Percentiles rank a stretch among this genome's conserved stretches.
phyloP scores from a whole-genome alignment of 1,140 invertebrate species.

The Drosophila pallidifrons region DNA sequence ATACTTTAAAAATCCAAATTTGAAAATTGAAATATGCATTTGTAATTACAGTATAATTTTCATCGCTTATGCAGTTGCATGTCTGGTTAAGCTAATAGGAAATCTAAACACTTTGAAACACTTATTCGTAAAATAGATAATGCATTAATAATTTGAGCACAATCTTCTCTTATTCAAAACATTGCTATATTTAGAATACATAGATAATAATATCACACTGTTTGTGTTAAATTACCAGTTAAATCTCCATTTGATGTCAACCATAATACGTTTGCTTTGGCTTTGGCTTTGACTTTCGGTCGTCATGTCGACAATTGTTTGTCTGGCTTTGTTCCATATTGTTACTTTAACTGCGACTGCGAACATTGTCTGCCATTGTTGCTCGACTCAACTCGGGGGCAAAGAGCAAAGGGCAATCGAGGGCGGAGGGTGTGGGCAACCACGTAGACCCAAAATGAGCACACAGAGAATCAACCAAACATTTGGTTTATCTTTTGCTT shows the following conservation, averaged over 20 bases:
- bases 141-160: background rate
- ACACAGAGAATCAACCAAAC: conserved; percentile 13
- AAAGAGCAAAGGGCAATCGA: background rate
- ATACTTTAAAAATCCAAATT: too few species aligned
- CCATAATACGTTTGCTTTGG: conserved; percentile 1
- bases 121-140: too few species aligned
- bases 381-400: background rate
- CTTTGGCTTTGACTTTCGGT: conserved; percentile 7
- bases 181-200: too few species aligned
- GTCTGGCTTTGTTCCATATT: conserved; percentile 8
- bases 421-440: conserved; percentile 18
- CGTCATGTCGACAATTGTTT: conserved; percentile 6
- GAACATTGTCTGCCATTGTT: conserved; percentile 10
- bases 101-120: too few species aligned
- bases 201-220: background rate
- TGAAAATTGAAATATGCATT: too few species aligned
- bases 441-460: conserved; percentile 16
- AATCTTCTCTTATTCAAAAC: too few species aligned
- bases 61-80: too few species aligned
- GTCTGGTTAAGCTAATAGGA: too few species aligned
- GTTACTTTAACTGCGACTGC: background rate
- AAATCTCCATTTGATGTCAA: background rate
- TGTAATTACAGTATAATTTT: too few species aligned
- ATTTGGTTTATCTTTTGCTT: conserved; percentile 13
- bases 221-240: background rate